A percentile compares a stretch with the other conserved stretches of the same genome.
Conservation (phyloP, 2,888 invertebrate genomes). For the Lithosia quadra region DNA sequence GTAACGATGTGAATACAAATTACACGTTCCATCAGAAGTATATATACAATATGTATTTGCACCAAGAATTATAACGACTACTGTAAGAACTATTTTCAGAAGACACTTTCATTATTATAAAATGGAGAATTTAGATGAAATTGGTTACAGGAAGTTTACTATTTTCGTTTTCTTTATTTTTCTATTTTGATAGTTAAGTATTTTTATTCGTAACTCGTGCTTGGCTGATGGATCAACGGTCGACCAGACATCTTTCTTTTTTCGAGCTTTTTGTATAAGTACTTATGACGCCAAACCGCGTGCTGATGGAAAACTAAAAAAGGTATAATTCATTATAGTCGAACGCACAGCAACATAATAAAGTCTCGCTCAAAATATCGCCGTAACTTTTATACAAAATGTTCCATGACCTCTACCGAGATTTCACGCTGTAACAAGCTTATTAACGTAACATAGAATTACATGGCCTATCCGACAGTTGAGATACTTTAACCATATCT, state of each 20-base stretch:
- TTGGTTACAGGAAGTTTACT: too few relatives aligned
- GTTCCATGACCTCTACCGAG: slow-evolving; percentile 26
- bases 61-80: too few relatives aligned
- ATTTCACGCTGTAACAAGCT: slow-evolving; percentile 32
- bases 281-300: not conserved
- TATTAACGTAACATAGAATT: slow-evolving; percentile 37
- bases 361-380: not conserved
- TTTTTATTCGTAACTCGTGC: not conserved
- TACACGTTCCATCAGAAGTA: too few relatives aligned
- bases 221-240: not conserved
- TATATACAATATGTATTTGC: too few relatives aligned
- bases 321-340: not conserved
- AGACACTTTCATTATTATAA: not conserved
- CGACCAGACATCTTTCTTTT: not conserved
- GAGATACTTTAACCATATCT: slow-evolving; percentile 16
- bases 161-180: not conserved
- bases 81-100: too few relatives aligned
- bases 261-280: not conserved
- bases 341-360: not conserved
- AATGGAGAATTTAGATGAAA: not conserved
- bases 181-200: not conserved
- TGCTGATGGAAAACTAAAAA: not conserved
- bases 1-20: too few relatives aligned
- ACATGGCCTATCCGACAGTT: slow-evolving; percentile 22
- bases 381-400: slow-evolving; percentile 18